Base-by-base conservation (phyloP, 2,888 invertebrate genomes). In the Idaea biselata region DNA sequence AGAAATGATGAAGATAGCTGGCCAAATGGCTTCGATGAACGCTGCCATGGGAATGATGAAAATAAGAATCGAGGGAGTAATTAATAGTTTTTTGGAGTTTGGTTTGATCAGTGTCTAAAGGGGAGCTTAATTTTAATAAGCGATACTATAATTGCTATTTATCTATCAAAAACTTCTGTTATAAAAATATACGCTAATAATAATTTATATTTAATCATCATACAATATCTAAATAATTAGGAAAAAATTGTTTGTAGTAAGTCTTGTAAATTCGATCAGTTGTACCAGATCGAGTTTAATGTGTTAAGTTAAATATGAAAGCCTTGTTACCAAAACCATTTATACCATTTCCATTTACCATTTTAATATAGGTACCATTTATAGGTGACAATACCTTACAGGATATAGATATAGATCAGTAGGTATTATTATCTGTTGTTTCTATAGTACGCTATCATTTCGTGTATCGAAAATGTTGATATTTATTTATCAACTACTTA, bases 51-150 rank as follows among this genome's bases (percentile, higher is more conserved):
- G 16, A 4, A 25, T 58, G 8, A 63, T 72, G 8, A 78, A 69
- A 55, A 60, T 61, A 11, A 70, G 33, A 54, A 32, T 74, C 6
- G 68, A 67, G 58, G 77, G 70, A 6, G 25, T 75, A 6, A 59
- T 76, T 1, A 68, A 73, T 8, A 72, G 72, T 44, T 70, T 53
- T 53, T 58, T 63, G 55, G 68, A 75, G 33, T 69, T 71, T 17
- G 73, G 69, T 17, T 69, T 68, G 18, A 18, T 56, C 6, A 56
- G 14, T 55, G 6, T 53, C 11, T 53, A 53, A 53, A 53, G 11
- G 1, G 5, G 25, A 25, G 25, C 25, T 25, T 25, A 3, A 25
- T 25, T 25, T 8, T 44, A 44, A 11, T 11, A 7, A 1, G 44
- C 11, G 44, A 3, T 44, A 44, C 44, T 44, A 11, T 8, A n/a